Evolutionary conservation across 2,888 invertebrate genomes (phyloP).

Genomic region (Cabera pusaria): DNA sequence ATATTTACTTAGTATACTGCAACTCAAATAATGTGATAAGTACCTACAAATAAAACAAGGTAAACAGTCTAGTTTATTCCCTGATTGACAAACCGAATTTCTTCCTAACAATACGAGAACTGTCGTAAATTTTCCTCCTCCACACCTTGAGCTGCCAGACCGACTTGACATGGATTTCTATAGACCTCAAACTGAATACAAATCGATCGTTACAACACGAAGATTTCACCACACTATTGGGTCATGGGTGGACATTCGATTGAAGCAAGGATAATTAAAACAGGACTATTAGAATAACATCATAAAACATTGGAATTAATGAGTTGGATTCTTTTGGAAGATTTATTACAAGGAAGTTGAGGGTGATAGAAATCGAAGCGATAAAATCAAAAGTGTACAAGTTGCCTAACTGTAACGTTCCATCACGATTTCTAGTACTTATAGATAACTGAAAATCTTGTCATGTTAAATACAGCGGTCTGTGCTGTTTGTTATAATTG

Average conservation of each 20-base stretch:
- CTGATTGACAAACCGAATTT: conserved; percentile 35
- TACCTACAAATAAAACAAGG: no score
- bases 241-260: conserved; percentile 72
- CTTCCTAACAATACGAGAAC: conserved; percentile 46
- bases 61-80: conserved; percentile 14
- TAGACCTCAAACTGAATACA: conserved; percentile 72
- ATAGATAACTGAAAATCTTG: no score
- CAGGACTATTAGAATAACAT: conserved; percentile 25
- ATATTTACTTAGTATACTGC: no score
- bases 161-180: conserved; percentile 82
- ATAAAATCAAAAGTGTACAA: no score
- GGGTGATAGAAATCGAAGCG: conserved; percentile 21
- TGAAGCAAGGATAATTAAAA: conserved; percentile 55
- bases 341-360: conserved; percentile 32
- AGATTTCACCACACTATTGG: conserved; percentile 81
- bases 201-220: conserved; percentile 73
- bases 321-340: no score
- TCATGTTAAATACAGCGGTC: no score
- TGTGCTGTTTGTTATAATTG: no score
- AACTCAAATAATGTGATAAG: no score
- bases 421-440: no score
- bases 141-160: conserved; percentile 66
- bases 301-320: no score
- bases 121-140: conserved; percentile 71
- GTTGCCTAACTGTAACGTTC: no score